A percentile compares a stretch with the other conserved stretches of the same genome.
These are phyloP conservation scores for Pararge aegeria DNA, from an alignment of 1,140 invertebrate species.

Conservation along the genomic window DNA sequence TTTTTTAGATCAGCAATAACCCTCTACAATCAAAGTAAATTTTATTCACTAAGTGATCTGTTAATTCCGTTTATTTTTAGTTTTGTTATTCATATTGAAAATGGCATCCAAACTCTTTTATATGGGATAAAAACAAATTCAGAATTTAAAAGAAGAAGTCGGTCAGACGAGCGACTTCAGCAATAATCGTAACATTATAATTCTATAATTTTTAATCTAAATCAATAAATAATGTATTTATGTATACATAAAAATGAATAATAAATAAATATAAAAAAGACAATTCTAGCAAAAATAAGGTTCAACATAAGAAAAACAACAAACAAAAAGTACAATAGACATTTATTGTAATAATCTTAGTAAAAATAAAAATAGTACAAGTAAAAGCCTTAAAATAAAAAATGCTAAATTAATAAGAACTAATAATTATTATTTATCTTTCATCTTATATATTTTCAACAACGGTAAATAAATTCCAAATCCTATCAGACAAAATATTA, in stretches of 20 bases:
- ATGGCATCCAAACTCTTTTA: no score
- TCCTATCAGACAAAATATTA: slow-evolving; percentile 16
- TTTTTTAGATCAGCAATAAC: no score
- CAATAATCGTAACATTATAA: no score
- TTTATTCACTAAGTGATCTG: no score
- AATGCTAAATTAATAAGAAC: slow-evolving; percentile 14
- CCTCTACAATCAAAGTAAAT: no score
- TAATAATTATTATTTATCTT: neutral
- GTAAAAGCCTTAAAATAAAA: slow-evolving; percentile 42
- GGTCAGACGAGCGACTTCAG: no score
- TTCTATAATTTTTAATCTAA: no score
- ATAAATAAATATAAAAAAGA: neutral
- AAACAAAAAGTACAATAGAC: slow-evolving; percentile 44
- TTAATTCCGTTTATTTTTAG: no score
- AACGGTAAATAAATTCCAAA: slow-evolving; percentile 7
- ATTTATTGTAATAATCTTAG: slow-evolving; percentile 59
- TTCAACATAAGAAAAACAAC: slow-evolving; percentile 15
- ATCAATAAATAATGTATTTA: no score
- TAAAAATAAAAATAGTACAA: slow-evolving; percentile 55
- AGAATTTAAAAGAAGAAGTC: no score
- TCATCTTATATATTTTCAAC: neutral
- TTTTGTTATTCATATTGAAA: no score
- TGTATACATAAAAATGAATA: neutral
- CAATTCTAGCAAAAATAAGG: neutral
- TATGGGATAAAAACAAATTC: no score